These are phyloP conservation scores for Formicarius rufipectus DNA, from an alignment of 2,113 vertebrate species.

Conservation along the genomic window DNA sequence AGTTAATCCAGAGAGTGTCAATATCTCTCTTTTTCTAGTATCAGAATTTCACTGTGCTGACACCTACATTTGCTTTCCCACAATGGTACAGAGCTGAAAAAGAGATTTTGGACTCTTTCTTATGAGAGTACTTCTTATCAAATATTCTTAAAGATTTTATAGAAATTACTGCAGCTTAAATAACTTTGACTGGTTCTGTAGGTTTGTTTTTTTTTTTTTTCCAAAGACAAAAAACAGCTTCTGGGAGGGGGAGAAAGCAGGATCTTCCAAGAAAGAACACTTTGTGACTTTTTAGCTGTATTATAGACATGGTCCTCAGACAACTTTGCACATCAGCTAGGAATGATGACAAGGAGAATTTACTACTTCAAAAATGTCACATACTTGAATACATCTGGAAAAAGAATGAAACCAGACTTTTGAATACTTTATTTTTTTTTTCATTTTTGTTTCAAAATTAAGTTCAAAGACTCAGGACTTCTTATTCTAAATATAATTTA, in stretches of 20 bases:
- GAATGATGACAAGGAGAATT: background rate
- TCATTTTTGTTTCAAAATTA: background rate
- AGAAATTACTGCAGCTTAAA: background rate
- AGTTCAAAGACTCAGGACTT: background rate
- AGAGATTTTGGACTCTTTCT: background rate
- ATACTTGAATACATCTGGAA: background rate
- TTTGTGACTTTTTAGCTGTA: background rate
- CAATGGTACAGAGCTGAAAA: background rate
- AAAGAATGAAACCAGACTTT: background rate
- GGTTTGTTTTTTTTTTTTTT: too few relatives aligned
- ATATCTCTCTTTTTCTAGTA: background rate
- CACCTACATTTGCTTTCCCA: background rate
- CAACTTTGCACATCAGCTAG: background rate
- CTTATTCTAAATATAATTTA: background rate
- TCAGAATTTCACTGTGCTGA: background rate
- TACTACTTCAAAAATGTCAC: background rate
- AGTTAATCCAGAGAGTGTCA: background rate
- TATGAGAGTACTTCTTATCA: background rate
- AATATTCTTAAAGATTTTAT: background rate
- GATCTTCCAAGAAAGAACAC: background rate
- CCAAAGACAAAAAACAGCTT: background rate
- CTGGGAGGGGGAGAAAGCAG: rapidly evolving
- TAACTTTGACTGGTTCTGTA: background rate
- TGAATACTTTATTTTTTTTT: background rate
- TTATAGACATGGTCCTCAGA: background rate